Conservation (phyloP, 2,797 vertebrate genomes). For the Hephaestus fuliginosus region DNA sequence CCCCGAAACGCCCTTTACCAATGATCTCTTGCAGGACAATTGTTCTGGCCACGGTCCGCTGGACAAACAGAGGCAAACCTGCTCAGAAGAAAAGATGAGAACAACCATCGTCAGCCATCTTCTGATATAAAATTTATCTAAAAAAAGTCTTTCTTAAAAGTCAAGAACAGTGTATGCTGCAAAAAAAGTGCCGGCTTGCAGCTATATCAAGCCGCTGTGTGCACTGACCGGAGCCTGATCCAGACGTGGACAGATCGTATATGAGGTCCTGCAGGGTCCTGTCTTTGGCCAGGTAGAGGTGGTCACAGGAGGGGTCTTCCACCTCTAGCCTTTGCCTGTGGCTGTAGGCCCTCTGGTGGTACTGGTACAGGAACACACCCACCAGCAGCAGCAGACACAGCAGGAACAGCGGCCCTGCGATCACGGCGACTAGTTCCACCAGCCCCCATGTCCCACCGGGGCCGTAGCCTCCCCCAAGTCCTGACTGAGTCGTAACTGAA, state of each 20-base stretch:
- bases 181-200: background rate
- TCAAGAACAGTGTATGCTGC: background rate
- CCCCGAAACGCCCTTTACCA: slow-evolving; percentile 95
- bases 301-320: slow-evolving; percentile 95
- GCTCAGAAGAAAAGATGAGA: slow-evolving; percentile 12
- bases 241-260: slow-evolving; percentile 96
- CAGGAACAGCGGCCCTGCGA: slow-evolving; percentile 92
- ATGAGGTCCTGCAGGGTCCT: slow-evolving; percentile 96
- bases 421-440: slow-evolving; percentile 93
- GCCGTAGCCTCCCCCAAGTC: slow-evolving; percentile 56
- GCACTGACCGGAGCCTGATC: slow-evolving; percentile 93
- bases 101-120: background rate
- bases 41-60: slow-evolving; percentile 94
- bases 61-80: slow-evolving; percentile 95
- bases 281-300: slow-evolving; percentile 95
- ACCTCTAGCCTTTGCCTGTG: slow-evolving; percentile 94
- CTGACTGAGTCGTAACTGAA: slow-evolving; percentile 70
- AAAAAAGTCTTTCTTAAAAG: background rate
- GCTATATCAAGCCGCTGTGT: background rate
- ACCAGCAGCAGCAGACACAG: slow-evolving; percentile 91
- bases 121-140: background rate
- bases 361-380: slow-evolving; percentile 91
- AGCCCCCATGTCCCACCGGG: slow-evolving; percentile 88
- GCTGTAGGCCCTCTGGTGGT: slow-evolving; percentile 93
- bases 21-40: slow-evolving; percentile 97